Base-by-base conservation (phyloP, 2,797 vertebrate species). In the Rhinichthys osculus region DNA sequence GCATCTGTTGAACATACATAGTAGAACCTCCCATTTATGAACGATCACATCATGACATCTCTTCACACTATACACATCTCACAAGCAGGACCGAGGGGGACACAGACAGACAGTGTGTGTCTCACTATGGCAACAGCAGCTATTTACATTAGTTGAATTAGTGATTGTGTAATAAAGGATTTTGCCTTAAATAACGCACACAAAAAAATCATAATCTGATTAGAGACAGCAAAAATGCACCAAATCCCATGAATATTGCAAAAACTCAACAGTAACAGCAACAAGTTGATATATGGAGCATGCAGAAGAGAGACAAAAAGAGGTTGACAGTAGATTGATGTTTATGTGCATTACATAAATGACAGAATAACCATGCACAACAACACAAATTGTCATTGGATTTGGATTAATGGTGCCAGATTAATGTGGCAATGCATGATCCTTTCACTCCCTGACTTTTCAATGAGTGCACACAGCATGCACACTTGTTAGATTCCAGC, bases 21-120 rank as follows among this genome's bases (percentile, higher is more conserved):
- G 44, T 82, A 44, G 27, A 84, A 73, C 82, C 78, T 73, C 85
- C 74, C 59, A 89, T 76, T 44, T 76, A 79, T 47, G 42, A 62
- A 81, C 78, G 72, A 83, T 89, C 84, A 88, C 82, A 87, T 52
- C 50, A 5, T 88, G 83, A 86, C 78, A 88, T 87, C 87, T 87
- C 87, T 87, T 78, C 78, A 90, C 35, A 81, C 78, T 42, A 13
- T 11, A 70, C 54, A 59, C 19, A 59, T 85, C 44, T 81, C 44
- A 52, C 54, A 59, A 66, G 57, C 71, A 76, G 64, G 72, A 19
- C 11, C 2, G 52, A 57, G 19, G 21, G 54, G 47, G 50, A 66
- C 57, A 84, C 38, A 81, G 21, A 84, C 57, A 84, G 33, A 21
- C 40, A 50, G 40, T 14, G 23, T 74, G 69, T 33, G 67, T 16